Evolutionary conservation across 1,140 invertebrate genomes (phyloP).

Genomic region (Tribolium castaneum): DNA sequence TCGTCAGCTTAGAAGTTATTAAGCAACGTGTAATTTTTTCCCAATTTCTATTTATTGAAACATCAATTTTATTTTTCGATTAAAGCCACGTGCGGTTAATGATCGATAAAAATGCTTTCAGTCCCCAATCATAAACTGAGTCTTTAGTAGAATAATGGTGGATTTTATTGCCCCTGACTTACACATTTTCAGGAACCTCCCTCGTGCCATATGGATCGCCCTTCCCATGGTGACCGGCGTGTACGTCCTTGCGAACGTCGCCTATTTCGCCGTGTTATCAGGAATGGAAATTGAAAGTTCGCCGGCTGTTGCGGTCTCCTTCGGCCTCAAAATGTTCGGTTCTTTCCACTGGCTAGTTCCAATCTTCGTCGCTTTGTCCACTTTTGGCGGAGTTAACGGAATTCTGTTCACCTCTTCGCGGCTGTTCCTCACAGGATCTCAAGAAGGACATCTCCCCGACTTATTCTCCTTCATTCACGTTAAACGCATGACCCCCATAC

Average conservation of each 20-base stretch:
- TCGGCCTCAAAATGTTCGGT: slow-evolving; percentile 84
- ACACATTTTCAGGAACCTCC: slow-evolving; percentile 77
- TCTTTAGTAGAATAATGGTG: no score
- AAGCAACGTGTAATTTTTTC: no score
- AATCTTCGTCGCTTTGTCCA: slow-evolving; percentile 87
- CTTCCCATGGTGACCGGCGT: slow-evolving; percentile 87
- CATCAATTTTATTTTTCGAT: not conserved
- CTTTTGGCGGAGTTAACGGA: slow-evolving; percentile 90
- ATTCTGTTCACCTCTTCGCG: slow-evolving; percentile 90
- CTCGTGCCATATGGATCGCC: slow-evolving; percentile 88
- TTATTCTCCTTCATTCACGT: slow-evolving; percentile 83
- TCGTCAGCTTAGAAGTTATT: no score
- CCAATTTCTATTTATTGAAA: not conserved
- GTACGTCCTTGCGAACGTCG: slow-evolving; percentile 89
- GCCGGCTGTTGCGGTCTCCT: slow-evolving; percentile 86
- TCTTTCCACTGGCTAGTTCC: slow-evolving; percentile 84
- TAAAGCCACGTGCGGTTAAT: not conserved
- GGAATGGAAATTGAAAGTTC: slow-evolving; percentile 82
- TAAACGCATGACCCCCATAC: slow-evolving; percentile 81
- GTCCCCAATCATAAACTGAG: not conserved
- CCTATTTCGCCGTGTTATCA: slow-evolving; percentile 88
- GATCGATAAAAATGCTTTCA: slow-evolving; percentile 13
- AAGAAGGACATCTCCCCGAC: slow-evolving; percentile 84
- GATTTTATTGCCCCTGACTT: no score
- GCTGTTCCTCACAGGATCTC: slow-evolving; percentile 80